Conservation (phyloP, 2,797 vertebrate genomes). For the Myotis vivesi region DNA sequence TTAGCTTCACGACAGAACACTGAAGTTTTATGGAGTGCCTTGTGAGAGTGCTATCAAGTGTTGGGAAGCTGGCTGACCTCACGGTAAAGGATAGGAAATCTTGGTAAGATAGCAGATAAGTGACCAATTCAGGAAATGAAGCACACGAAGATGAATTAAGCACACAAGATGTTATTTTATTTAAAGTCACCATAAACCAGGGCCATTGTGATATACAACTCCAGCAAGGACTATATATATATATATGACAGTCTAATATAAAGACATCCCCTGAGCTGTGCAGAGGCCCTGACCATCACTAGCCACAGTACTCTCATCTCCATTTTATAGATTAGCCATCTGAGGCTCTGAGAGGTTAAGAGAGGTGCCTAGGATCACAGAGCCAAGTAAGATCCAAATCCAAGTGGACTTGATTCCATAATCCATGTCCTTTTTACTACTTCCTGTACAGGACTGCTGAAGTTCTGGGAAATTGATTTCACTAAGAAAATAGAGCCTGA, state of each 20-base stretch:
- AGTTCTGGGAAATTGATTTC: not conserved
- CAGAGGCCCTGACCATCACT: no score
- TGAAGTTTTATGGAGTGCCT: not conserved
- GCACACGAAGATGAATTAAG: not conserved
- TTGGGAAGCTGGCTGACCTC: not conserved
- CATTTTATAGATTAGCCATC: not conserved
- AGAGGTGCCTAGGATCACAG: not conserved
- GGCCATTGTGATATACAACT: not conserved
- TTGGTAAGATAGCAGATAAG: not conserved
- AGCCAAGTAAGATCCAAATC: not conserved
- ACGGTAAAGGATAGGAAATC: not conserved
- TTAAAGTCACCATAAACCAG: not conserved
- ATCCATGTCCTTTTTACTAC: not conserved
- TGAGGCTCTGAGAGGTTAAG: not conserved
- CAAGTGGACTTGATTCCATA: not conserved
- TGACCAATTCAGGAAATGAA: constrained; percentile 17
- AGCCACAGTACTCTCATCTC: not conserved
- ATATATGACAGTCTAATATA: not conserved
- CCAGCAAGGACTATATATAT: not conserved
- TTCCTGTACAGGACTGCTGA: not conserved
- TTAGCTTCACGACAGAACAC: not conserved
- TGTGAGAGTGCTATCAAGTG: not conserved
- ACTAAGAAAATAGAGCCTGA: constrained; percentile 30
- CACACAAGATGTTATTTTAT: not conserved
- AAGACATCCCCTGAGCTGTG: not conserved